Base-by-base conservation (phyloP, 2,888 invertebrate genomes). In the Latrodectus elegans region DNA sequence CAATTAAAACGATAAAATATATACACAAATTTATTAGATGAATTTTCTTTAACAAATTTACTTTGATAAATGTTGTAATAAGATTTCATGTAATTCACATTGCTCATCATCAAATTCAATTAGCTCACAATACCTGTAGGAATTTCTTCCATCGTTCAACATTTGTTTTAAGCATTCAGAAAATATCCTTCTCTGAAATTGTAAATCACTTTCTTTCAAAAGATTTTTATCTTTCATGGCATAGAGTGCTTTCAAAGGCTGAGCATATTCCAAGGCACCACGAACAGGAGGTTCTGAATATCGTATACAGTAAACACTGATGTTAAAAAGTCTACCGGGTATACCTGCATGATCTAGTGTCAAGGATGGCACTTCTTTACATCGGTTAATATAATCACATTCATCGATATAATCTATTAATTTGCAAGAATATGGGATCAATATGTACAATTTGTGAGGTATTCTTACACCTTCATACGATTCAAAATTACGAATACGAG, bases 261-360 rank as follows among this genome's bases (percentile, higher is more conserved):
- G 81, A 1, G 81, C 86, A 76, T 68, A 87, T 73, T 87, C 86
- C 11, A 87, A 8, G 6, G 81, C 86, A 38, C 76, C 72, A 1
- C 77, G 64, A n/a, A 77, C 52, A 12, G 60, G 26, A 12, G 64
- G 9, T 15, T 15, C 15, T 12, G 26, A 11, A 11, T 68, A 12
- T 8, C 55, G 6, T 38, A 86, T 55, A 17, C 22, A 22, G 22
- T 87, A 87, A 9, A 87, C 73, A 10, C 81, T 77, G 8, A 87
- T 82, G 52, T 82, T 77, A 14, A 73, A 81, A 14, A 9, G 12
- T n/a, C 86, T 53, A 0, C 60, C 17, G 15, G 14, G 22, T 9
- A 87, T 68, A 12, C 86, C 86, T 15, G 72, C 53, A 51, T 51
- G 12, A 73, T 70, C 49, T 15, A 60, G 3, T 55, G 49, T 12